Percentiles rank a stretch among this genome's conserved stretches.
These are phyloP conservation scores for Lepidotrigona ventralis DNA, from an alignment of 1,140 invertebrate species.

Conservation along the genomic window DNA sequence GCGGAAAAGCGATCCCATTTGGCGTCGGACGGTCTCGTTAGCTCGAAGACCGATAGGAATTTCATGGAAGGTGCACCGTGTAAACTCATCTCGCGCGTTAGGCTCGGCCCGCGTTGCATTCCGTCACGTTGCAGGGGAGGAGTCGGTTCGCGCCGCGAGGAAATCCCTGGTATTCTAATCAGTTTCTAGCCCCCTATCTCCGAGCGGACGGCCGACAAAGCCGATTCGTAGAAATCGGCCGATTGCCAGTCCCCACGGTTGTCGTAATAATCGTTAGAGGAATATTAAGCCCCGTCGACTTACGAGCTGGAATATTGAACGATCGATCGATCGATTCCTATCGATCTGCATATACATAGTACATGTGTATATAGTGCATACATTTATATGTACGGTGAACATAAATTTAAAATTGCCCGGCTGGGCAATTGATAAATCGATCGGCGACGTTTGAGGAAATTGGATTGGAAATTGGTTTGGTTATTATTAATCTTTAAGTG, in stretches of 20 bases:
- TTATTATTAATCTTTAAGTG: too few relatives aligned
- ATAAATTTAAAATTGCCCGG: too few relatives aligned
- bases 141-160: slow-evolving; percentile 46
- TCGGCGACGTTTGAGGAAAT: too few relatives aligned
- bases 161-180: slow-evolving; percentile 59
- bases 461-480: too few relatives aligned
- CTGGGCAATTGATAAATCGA: too few relatives aligned
- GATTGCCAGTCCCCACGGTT: slow-evolving; percentile 2
- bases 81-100: slow-evolving; percentile 47
- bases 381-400: too few relatives aligned
- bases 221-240: slow-evolving; percentile 29
- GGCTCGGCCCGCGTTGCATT: slow-evolving; percentile 56
- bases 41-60: slow-evolving; percentile 32
- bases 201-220: slow-evolving; percentile 20
- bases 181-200: slow-evolving; percentile 45
- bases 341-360: too few relatives aligned
- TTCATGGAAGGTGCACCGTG: slow-evolving; percentile 9
- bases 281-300: slow-evolving; percentile 9
- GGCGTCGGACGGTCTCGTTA: slow-evolving; percentile 15
- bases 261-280: slow-evolving; percentile 20
- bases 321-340: neutral
- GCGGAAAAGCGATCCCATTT: slow-evolving; percentile 19
- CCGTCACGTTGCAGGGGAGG: slow-evolving; percentile 60
- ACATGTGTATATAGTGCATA: too few relatives aligned
- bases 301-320: slow-evolving; percentile 1